phyloP scores from a whole-genome alignment of 2,797 vertebrate genomes.

The Crocodylus rhombifer region DNA sequence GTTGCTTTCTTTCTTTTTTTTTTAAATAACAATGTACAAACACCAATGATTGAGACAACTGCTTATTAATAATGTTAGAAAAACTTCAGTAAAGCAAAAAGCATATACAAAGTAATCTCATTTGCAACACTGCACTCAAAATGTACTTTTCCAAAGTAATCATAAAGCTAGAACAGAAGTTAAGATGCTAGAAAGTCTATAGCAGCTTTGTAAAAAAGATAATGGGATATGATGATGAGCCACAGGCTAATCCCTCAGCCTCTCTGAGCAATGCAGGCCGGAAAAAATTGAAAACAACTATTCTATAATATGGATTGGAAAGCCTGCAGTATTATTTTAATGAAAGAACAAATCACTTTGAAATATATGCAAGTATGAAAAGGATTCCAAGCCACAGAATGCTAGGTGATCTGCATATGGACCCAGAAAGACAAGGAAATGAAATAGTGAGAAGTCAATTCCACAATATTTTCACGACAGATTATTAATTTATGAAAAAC shows the following conservation, averaged over 20 bases:
- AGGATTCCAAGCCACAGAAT: background rate
- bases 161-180: background rate
- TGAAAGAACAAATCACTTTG: background rate
- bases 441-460: background rate
- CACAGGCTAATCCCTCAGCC: background rate
- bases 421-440: background rate
- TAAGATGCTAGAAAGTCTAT: background rate
- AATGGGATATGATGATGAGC: background rate
- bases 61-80: rapidly evolving
- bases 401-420: background rate
- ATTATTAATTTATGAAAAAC: background rate
- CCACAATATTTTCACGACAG: background rate
- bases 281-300: background rate
- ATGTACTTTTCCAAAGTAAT: background rate
- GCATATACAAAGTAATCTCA: background rate
- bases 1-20: background rate
- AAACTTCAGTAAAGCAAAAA: background rate
- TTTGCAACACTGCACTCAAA: background rate
- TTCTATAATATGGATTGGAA: background rate
- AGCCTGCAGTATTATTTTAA: background rate
- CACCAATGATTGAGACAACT: rapidly evolving
- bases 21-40: rapidly evolving
- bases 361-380: background rate
- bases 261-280: background rate
- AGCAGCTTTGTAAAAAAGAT: background rate